Evolutionary conservation across 2,113 vertebrate species (phyloP), one percentile per base, ranked within the genome.

Genomic region (Rhabdomys dilectus): DNA sequence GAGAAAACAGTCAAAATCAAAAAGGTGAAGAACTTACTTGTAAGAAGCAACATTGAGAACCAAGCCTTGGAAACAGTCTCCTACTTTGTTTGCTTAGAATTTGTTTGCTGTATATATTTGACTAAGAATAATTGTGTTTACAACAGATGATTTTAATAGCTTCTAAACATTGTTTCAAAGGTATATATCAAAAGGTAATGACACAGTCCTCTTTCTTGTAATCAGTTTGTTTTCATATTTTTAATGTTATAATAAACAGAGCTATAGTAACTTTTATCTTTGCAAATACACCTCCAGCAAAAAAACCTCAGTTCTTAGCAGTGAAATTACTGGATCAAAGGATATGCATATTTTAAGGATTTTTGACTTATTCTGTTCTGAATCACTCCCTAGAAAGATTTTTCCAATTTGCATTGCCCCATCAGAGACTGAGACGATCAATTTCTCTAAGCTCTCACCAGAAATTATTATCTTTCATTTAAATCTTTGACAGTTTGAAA

Each of bases 271-370:
- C 66, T 93, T 96, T 94, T 97, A 95, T 90, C 93, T 96, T 95
- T 72, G 84, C 87, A 96, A 94, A 95, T 62, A 89, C 1, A 91
- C 78, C 84, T 93, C 56, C 34, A 70, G 78, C 75, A 95, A 89
- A 93, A 93, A 89, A 91, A 64, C 64, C n/a, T 87, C 68, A 78
- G 53, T 62, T 95, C 62, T 82, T 95, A 91, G 75, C 90, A 93
- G 42, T 36, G 89, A 94, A 96, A 94, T 95, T 70, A 85, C 92
- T 75, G 48, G 87, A 95, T 96, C 89, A 95, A 96, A 95, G 82
- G 66, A 94, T 89, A 89, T 93, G 82, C 75, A 78, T 91, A 95
- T 88, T 85, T 89, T 89, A 94, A 94, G 91, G 68, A 93, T 91
- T 93, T 95, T 94, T 84, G 73, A 94, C 72, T 75, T 56, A 70